phyloP scores from a whole-genome alignment of 1,140 invertebrate genomes.

The Aphis gossypii region DNA sequence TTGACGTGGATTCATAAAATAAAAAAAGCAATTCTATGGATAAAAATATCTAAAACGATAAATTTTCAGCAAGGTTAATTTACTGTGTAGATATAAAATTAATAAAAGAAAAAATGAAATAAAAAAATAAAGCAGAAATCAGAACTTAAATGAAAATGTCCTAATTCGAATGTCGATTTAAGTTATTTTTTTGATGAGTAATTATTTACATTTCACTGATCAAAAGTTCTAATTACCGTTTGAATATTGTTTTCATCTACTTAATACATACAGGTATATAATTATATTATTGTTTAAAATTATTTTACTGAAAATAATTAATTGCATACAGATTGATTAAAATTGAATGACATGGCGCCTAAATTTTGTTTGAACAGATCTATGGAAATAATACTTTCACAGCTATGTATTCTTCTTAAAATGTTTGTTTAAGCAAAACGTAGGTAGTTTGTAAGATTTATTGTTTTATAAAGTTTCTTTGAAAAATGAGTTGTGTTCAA shows the following conservation, averaged over 20 bases:
- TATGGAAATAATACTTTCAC: background rate
- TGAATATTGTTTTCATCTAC: background rate
- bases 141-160: background rate
- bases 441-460: background rate
- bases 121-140: background rate
- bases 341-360: background rate
- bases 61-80: conserved; percentile 2
- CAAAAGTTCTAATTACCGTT: background rate
- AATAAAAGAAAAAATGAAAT: background rate
- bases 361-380: background rate
- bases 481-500: conserved; percentile 35
- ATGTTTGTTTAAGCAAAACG: background rate
- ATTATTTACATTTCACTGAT: background rate
- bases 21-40: conserved; percentile 21
- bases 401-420: background rate
- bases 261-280: background rate
- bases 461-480: background rate
- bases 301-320: background rate
- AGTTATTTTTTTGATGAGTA: background rate
- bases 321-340: background rate
- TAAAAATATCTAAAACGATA: background rate
- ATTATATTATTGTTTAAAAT: background rate
- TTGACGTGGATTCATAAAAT: background rate
- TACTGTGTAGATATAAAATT: background rate
- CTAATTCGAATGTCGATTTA: background rate